Percentiles rank a stretch among this genome's conserved stretches.
phyloP scores from a whole-genome alignment of 2,113 vertebrate species.

The Pachycephala philippinensis region DNA sequence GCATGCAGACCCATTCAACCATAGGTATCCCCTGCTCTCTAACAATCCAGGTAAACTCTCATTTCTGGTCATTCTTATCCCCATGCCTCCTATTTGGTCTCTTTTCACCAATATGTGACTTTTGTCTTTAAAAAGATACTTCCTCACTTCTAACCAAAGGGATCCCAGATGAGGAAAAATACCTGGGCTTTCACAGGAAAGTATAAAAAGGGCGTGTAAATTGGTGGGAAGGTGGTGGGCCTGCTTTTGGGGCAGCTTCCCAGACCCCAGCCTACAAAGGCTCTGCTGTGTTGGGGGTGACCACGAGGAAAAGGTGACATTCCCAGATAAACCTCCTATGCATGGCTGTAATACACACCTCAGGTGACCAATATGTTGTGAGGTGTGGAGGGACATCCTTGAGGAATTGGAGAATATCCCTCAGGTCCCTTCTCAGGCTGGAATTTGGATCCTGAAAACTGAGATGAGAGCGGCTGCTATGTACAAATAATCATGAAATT shows the following conservation, averaged over 20 bases:
- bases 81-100: background rate
- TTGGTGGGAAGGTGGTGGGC: background rate
- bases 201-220: background rate
- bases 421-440: background rate
- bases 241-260: background rate
- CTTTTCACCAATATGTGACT: background rate
- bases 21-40: background rate
- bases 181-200: background rate
- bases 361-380: rapidly evolving
- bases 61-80: background rate
- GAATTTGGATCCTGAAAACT: background rate
- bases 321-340: background rate
- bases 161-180: background rate
- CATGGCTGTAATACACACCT: rapidly evolving
- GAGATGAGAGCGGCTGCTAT: background rate
- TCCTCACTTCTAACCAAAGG: background rate
- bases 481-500: background rate
- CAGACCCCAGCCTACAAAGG: background rate
- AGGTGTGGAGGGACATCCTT: background rate
- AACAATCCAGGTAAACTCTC: background rate
- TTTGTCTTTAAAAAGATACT: background rate
- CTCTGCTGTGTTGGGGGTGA: background rate
- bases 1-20: background rate
- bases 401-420: background rate
- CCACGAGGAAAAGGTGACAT: background rate